phyloP scores from a whole-genome alignment of 2,797 vertebrate species.

The Poliocrania exsul region DNA sequence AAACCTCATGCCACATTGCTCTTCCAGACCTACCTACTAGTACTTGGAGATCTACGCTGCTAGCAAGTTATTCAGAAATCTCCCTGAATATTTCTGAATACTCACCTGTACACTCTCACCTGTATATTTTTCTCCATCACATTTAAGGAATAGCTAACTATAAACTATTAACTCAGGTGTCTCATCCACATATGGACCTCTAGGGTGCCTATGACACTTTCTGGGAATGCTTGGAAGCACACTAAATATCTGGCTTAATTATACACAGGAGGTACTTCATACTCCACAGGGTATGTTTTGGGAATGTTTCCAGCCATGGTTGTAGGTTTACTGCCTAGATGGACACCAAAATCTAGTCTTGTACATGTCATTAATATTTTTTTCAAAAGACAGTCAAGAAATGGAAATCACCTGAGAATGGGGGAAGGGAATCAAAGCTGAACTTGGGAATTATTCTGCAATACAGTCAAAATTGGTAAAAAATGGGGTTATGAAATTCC shows the following conservation, averaged over 20 bases:
- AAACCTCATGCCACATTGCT: not conserved
- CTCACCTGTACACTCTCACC: not conserved
- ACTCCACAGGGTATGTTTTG: not conserved
- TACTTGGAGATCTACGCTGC: not conserved
- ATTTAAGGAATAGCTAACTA: not conserved
- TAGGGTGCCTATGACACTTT: not conserved
- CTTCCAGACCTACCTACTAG: not conserved
- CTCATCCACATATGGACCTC: not conserved
- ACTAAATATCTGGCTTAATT: not conserved
- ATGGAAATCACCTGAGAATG: not conserved
- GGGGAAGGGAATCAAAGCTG: not conserved
- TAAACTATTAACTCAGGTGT: not conserved
- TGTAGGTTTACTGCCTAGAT: not conserved
- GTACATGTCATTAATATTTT: not conserved
- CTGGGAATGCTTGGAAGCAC: not conserved
- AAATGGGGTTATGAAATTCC: not conserved
- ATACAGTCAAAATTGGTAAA: not conserved
- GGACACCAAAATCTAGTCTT: not conserved
- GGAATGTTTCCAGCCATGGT: not conserved
- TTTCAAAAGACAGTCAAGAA: not conserved
- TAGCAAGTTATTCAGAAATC: not conserved
- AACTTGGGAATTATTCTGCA: not conserved
- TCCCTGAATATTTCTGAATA: not conserved
- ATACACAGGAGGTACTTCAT: not conserved
- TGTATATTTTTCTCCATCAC: not conserved